Percentiles rank a stretch among this genome's conserved stretches.
Evolutionary conservation across 2,888 invertebrate species (phyloP).

Genomic region (Drosophila colorata): DNA sequence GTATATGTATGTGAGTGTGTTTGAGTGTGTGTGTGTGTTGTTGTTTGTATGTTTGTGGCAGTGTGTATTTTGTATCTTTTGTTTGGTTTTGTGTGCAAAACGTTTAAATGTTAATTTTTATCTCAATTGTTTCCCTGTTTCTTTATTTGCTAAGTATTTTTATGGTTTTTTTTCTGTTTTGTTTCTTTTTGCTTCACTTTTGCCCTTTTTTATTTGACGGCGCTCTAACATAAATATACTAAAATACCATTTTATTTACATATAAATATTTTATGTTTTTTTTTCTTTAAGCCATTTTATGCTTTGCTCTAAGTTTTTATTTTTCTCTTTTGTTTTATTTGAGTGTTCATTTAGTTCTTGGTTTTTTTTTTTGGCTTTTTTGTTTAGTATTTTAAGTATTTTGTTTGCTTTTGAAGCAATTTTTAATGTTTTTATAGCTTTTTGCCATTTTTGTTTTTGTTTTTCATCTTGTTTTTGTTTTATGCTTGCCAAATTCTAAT

Average conservation of each 20-base stretch:
- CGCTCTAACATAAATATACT: conserved; percentile 77
- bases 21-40: conserved; percentile 32
- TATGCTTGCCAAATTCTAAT: conserved; percentile 81
- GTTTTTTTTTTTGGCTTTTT: conserved; percentile 34
- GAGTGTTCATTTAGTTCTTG: conserved; percentile 46
- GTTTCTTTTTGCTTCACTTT: conserved; percentile 44
- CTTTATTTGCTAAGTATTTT: conserved; percentile 78
- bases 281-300: conserved; percentile 54
- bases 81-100: conserved; percentile 63
- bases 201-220: conserved; percentile 58
- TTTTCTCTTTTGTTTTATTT: conserved; percentile 35
- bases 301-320: conserved; percentile 45
- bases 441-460: conserved; percentile 40
- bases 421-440: conserved; percentile 32
- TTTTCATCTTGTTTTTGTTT: conserved; percentile 39
- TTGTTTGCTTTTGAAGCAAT: conserved; percentile 77
- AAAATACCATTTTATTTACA: conserved; percentile 74
- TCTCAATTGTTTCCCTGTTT: conserved; percentile 83
- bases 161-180: conserved; percentile 34
- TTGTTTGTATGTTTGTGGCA: conserved; percentile 25
- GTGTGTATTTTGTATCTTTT: conserved; percentile 33
- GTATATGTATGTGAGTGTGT: conserved; percentile 33
- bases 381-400: conserved; percentile 44
- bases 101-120: conserved; percentile 80
- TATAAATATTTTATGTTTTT: conserved; percentile 58